phyloP scores from a whole-genome alignment of 35 echinoderm and acorn worm species.

The Acanthaster planci region DNA sequence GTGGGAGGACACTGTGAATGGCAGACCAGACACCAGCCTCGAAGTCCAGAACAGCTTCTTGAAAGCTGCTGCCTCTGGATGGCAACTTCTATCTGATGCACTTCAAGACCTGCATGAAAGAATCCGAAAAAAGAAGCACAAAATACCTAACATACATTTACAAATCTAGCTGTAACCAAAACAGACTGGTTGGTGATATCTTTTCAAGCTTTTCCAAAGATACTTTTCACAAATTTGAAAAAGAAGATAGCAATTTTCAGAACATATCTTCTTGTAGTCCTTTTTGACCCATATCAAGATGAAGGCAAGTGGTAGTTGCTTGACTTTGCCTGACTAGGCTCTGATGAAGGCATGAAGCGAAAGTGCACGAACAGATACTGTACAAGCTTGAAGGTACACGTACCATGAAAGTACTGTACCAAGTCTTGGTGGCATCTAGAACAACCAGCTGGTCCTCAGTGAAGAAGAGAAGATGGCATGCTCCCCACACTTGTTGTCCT shows the following conservation, averaged over 20 bases:
- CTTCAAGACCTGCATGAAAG: not conserved
- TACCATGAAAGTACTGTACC: conserved; percentile 53
- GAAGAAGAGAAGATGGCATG: not conserved
- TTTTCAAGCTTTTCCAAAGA: too few relatives aligned
- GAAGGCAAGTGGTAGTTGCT: conserved; percentile 59
- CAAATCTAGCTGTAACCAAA: too few relatives aligned
- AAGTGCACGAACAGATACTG: conserved; percentile 45
- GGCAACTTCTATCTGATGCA: not conserved
- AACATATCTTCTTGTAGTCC: conserved; percentile 43
- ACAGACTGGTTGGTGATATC: too few relatives aligned
- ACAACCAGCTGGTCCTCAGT: not conserved
- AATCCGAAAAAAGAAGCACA: not conserved
- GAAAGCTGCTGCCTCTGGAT: not conserved
- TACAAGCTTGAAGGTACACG: conserved; percentile 49
- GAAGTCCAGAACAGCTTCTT: conserved; percentile 39
- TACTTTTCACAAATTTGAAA: too few relatives aligned
- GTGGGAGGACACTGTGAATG: not conserved
- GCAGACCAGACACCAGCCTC: conserved; percentile 38
- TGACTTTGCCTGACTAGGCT: not conserved
- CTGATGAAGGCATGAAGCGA: conserved; percentile 46
- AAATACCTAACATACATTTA: too few relatives aligned
- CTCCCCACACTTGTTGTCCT: not conserved
- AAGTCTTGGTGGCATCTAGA: not conserved
- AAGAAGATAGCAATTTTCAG: too few relatives aligned
- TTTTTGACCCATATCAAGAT: conserved; percentile 49